Conservation (phyloP, 2,888 invertebrate species). For the Sipha maydis region DNA sequence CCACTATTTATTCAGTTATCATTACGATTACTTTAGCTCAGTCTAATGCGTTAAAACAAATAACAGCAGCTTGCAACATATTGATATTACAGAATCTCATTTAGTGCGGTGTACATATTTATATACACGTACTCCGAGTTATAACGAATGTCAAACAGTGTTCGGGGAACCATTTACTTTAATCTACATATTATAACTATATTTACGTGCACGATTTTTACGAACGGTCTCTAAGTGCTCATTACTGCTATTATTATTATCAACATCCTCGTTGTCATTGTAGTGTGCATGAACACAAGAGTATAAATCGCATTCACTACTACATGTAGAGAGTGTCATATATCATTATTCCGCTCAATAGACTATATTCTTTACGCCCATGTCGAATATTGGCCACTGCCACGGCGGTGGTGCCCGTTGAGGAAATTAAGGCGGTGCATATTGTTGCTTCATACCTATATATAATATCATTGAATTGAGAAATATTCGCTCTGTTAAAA, state of each 20-base stretch:
- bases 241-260: no score
- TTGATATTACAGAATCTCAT: background rate
- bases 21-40: background rate
- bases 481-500: background rate
- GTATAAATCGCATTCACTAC: background rate
- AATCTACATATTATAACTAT: background rate
- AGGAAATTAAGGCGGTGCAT: background rate
- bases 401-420: no score
- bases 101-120: background rate
- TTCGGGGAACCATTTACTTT: background rate
- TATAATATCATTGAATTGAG: background rate
- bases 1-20: constrained; percentile 26
- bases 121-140: background rate
- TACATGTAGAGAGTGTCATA: background rate
- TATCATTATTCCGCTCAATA: constrained; percentile 52
- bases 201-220: background rate
- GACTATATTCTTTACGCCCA: background rate
- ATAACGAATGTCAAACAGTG: no score
- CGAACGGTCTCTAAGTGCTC: background rate
- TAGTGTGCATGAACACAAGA: background rate
- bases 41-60: background rate
- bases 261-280: no score
- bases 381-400: background rate
- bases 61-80: background rate
- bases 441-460: background rate